Percentiles rank a stretch among this genome's conserved stretches.
Conservation (phyloP, 2,797 vertebrate species). For the Enteromius anoplus region DNA sequence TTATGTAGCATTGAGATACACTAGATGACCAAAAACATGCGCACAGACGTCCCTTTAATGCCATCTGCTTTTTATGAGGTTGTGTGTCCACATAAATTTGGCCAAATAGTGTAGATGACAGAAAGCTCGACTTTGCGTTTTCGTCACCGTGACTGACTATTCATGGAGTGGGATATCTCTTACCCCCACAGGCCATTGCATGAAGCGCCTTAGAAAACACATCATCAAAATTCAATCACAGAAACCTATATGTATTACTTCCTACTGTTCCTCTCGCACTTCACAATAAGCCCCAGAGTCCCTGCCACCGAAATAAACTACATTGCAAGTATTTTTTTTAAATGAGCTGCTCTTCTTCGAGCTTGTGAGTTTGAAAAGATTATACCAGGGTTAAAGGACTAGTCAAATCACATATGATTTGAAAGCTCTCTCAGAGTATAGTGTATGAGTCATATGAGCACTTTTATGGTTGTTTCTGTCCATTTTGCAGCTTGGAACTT, state of each 20-base stretch:
- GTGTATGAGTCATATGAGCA: background rate
- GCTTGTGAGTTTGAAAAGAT: background rate
- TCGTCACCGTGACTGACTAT: background rate
- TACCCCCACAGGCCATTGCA: background rate
- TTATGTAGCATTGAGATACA: background rate
- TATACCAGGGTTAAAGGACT: background rate
- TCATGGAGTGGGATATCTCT: slow-evolving; percentile 14
- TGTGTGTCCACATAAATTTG: background rate
- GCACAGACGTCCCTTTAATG: background rate
- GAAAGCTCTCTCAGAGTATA: background rate
- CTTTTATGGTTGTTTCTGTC: background rate
- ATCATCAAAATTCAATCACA: slow-evolving; percentile 19
- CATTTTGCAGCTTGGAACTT: background rate
- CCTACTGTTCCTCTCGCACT: background rate
- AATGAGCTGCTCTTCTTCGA: background rate
- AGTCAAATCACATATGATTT: slow-evolving; percentile 3
- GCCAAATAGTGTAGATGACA: background rate
- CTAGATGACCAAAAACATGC: background rate
- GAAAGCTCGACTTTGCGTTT: slow-evolving; percentile 1
- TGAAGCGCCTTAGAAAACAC: slow-evolving; percentile 24
- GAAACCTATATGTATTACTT: slow-evolving; percentile 19
- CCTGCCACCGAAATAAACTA: background rate
- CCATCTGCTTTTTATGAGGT: background rate
- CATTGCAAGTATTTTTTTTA: background rate
- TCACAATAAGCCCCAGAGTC: slow-evolving; percentile 3